Base-by-base conservation (phyloP, 2,113 vertebrate genomes). In the Tretioscincus oriximinensis region DNA sequence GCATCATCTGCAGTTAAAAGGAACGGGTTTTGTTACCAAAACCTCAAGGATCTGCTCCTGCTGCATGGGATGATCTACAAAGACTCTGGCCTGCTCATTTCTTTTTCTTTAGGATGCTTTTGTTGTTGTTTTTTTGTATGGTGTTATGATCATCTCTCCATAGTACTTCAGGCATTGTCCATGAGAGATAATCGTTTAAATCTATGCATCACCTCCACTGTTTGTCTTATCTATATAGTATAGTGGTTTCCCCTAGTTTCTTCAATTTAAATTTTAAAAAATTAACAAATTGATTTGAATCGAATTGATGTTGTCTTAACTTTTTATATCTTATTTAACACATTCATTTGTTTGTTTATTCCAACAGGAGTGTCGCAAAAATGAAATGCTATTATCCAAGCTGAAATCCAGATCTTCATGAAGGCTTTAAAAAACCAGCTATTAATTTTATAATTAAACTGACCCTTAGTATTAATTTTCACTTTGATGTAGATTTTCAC, bases 311-410 rank as follows among this genome's bases (percentile, higher is more conserved):
- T 47, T 66, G 3, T 54, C 47, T 76, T 61, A 18, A 14, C 11
- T n/a, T 76, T 5, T 26, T 5, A 29, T 21, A 51, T 10, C 20
- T 60, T 60, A 41, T 54, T 76, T 76, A 61, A 76, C 9, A 26
- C 10, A 31, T 24, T 21, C 49, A 47, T 45, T 21, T 75, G 9
- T 76, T 78, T 82, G 54, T 83, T 79, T 64, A 18, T 88, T 12
- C 35, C 85, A 65, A 51, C 90, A 99, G 97, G 98, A 99, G 85
- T 98, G 97, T 90, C 97, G 98, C 18, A 97, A 96, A 94, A 99
- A 99, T 0, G 98, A 99, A 92, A 94, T 98, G 89, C 94, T 99
- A 78, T 93, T 99, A 77, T 96, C 98, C 83, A 99, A 97, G 88
- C 84, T 99, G 90, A 96, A 96, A 89, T 93, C 95, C 29, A 96